Evolutionary conservation across 2,797 vertebrate genomes (phyloP).

Genomic region (Betta splendens): DNA sequence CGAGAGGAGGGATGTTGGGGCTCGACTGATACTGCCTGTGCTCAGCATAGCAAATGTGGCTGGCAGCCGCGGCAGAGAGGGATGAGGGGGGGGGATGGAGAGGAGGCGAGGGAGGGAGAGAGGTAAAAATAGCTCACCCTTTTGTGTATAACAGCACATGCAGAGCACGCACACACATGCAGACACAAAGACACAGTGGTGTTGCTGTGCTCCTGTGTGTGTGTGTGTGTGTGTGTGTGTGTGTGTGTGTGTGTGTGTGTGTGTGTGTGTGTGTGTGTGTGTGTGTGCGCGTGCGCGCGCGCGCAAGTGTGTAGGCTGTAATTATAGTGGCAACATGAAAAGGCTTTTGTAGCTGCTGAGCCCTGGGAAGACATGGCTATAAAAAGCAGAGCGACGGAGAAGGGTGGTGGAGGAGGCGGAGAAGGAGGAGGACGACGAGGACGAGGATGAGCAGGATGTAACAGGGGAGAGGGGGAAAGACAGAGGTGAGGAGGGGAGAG

Average conservation of each 20-base stretch:
- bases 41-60: conserved; percentile 80
- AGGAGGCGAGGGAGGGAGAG: conserved; percentile 39
- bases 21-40: conserved; percentile 76
- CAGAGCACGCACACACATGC: conserved; percentile 62
- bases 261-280: not conserved
- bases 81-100: conserved; percentile 33
- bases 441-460: conserved; percentile 23
- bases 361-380: conserved; percentile 79
- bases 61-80: conserved; percentile 64
- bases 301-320: conserved; percentile 69
- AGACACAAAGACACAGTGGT: conserved; percentile 64
- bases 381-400: conserved; percentile 82
- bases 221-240: too few relatives aligned
- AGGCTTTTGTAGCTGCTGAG: conserved; percentile 78
- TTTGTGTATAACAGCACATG: conserved; percentile 77
- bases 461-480: conserved; percentile 37
- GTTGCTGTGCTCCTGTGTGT: conserved; percentile 39
- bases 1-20: conserved; percentile 65
- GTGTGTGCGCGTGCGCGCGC: conserved; percentile 18
- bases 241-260: conserved; percentile 10
- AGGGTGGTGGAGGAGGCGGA: conserved; percentile 56
- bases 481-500: conserved; percentile 48
- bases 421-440: conserved; percentile 36
- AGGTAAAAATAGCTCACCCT: conserved; percentile 80
- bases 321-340: conserved; percentile 80